phyloP scores from a whole-genome alignment of 1,140 invertebrate genomes.

The Parasteatoda tepidariorum region DNA sequence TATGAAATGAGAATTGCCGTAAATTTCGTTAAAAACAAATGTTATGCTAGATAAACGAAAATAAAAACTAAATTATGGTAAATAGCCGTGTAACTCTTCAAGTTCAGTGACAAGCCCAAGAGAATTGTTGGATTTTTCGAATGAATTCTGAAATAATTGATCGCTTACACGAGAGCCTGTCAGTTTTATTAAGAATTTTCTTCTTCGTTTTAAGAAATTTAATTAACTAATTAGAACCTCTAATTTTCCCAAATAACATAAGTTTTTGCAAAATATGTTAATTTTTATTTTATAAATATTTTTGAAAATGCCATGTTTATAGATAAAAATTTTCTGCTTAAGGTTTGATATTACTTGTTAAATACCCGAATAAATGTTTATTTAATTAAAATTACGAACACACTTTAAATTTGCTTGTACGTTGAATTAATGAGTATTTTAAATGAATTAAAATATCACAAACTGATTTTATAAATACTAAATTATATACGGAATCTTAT shows the following conservation, averaged over 20 bases:
- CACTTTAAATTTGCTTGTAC: too few relatives aligned
- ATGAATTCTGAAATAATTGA: slow-evolving; percentile 26
- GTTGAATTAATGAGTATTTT: too few relatives aligned
- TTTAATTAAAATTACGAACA: too few relatives aligned
- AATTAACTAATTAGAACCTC: slow-evolving; percentile 41
- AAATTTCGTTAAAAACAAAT: too few relatives aligned
- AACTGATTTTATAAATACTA: too few relatives aligned
- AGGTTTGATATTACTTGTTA: background rate
- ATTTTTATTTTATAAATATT: slow-evolving; percentile 9
- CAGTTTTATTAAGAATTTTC: slow-evolving; percentile 30
- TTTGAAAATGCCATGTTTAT: background rate
- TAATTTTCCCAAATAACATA: too few relatives aligned
- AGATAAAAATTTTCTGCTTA: background rate
- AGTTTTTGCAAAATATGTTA: too few relatives aligned
- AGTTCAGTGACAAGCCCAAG: background rate
- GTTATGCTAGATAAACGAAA: background rate
- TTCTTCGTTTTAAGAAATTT: background rate
- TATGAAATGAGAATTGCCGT: too few relatives aligned
- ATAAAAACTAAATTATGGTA: slow-evolving; percentile 11
- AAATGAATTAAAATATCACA: too few relatives aligned
- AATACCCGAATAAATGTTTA: too few relatives aligned
- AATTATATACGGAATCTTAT: too few relatives aligned
- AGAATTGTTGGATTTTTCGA: slow-evolving; percentile 1
- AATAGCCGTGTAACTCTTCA: slow-evolving; percentile 30
- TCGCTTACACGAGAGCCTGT: background rate